Evolutionary conservation across 2,888 invertebrate genomes (phyloP), one percentile per base, ranked within the genome.

Genomic region (Scrobipalpa atriplicella): DNA sequence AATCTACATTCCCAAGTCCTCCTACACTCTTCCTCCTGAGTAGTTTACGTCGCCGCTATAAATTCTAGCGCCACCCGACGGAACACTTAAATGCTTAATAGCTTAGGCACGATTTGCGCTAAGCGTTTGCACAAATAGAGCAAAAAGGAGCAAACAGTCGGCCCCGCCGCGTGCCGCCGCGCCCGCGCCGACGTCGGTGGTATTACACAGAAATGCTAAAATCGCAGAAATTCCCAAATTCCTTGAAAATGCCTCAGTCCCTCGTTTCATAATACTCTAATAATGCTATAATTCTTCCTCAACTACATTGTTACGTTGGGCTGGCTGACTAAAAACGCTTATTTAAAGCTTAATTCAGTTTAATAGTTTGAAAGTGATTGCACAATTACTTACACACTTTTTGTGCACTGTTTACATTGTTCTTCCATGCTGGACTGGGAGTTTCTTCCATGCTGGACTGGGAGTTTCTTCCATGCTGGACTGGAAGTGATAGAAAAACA

Each of bases 221-320:
- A 74, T 70, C 36, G 58, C 58, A 58, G 36, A 16, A 58, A 58
- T 58, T 38, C 58, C 58, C 58, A 9, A 58, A 58, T 58, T 58
- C 58, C 58, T 13, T 71, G 29, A 29, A 29, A 29, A 29, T 29
- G 2, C 29, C 29, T 66, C 66, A 65, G 69, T 67, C 65, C 66
- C 64, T 70, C 68, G 64, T 67, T 64, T 66, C 64, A 66, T 70
- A 70, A 68, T 70, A 70, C 70, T 70, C 72, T 78, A 80, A 77
- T 80, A 78, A 81, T 80, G 75, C 75, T 76, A 78, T 81, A 81
- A 81, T 79, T 58, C 58, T 58, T 58, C 58, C 58, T 58, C 58
- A 58, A 16, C 58, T 36, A 58, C 58, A 58, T 58, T n/a, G 58
- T 29, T n/a, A 13, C 21, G 54, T 11, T 58, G 36, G 36, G 16